Base-by-base conservation (phyloP, 2,113 vertebrate species). In the Empidonax traillii region DNA sequence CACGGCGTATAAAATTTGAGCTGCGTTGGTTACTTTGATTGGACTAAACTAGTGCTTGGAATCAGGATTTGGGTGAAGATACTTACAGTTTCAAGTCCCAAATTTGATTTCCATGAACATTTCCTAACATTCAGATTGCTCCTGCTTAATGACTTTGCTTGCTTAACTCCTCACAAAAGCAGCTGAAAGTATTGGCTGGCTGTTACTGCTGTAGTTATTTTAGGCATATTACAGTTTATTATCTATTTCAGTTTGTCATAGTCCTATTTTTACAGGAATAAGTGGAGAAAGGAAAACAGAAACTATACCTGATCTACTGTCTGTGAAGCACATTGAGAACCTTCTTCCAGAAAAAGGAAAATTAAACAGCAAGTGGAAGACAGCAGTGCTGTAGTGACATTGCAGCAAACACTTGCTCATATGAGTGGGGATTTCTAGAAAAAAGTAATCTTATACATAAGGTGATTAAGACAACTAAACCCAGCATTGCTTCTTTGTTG, bases 401-500 rank as follows among this genome's bases (percentile, higher is more conserved):
- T 89, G 79, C 92, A 90, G 78, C 82, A 94, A 97, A 95, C 79
- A 43, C 92, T 97, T 72, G 49, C 95, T 94, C 6, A 2, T 73
- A 31, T 6, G 73, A 96, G 95, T 44, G 90, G 51, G 89, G 89
- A 91, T 84, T 91, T 79, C 94, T 69, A 96, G 95, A 92, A 96
- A 93, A 94, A 94, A 93, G 96, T 95, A 76, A 96, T 93, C 92
- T 69, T 94, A 61, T 75, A 90, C 91, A 96, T 93, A 97, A 96
- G 76, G 81, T 94, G 96, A 95, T 93, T 96, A 92, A 96, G 96
- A 91, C 93, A 95, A 92, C 77, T 91, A 95, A 97, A 97, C 85
- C 84, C 79, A 96, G 92, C 91, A 62, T 65, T 93, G 86, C 87
- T 77, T 33, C 87, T 96, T 96, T 98, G 96, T 98, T 97, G 81